phyloP scores from a whole-genome alignment of 2,797 vertebrate species.

The Decapterus maruadsi region DNA sequence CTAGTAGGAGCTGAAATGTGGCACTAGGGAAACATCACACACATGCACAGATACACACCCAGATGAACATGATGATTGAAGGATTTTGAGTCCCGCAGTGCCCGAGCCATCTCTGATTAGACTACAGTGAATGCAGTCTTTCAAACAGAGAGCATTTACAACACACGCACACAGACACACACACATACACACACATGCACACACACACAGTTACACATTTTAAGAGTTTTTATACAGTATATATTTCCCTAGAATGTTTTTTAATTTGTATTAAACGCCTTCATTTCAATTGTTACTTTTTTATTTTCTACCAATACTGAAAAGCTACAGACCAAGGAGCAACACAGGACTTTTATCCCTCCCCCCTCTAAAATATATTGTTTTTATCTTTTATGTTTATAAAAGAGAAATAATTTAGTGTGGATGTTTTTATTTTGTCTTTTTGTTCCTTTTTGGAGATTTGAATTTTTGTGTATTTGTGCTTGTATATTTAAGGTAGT shows the following conservation, averaged over 20 bases:
- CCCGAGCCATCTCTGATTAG: slow-evolving; percentile 77
- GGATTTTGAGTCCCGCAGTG: slow-evolving; percentile 76
- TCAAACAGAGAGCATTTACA: slow-evolving; percentile 77
- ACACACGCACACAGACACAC: slow-evolving; percentile 59
- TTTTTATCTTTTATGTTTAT: slow-evolving; percentile 87
- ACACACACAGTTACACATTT: slow-evolving; percentile 79
- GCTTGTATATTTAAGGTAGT: slow-evolving; percentile 91
- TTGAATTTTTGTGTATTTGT: slow-evolving; percentile 88
- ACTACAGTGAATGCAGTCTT: slow-evolving; percentile 71
- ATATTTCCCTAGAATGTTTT: slow-evolving; percentile 88
- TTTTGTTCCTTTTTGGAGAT: slow-evolving; percentile 76
- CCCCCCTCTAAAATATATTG: slow-evolving; percentile 83
- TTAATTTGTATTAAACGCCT: slow-evolving; percentile 85
- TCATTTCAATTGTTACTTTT: slow-evolving; percentile 84
- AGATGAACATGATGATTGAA: slow-evolving; percentile 66
- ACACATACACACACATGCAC: slow-evolving; percentile 51
- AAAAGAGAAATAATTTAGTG: slow-evolving; percentile 87
- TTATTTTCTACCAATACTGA: slow-evolving; percentile 87
- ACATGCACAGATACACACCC: slow-evolving; percentile 31
- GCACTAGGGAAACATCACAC: slow-evolving; percentile 69
- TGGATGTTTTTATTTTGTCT: slow-evolving; percentile 85
- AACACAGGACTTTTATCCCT: slow-evolving; percentile 90
- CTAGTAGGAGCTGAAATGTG: slow-evolving; percentile 67
- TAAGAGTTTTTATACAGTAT: slow-evolving; percentile 88
- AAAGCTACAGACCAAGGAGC: slow-evolving; percentile 96